Percentiles rank a stretch among this genome's conserved stretches.
phyloP scores from a whole-genome alignment of 2,888 invertebrate species.

The Iselma pallidipennis region DNA sequence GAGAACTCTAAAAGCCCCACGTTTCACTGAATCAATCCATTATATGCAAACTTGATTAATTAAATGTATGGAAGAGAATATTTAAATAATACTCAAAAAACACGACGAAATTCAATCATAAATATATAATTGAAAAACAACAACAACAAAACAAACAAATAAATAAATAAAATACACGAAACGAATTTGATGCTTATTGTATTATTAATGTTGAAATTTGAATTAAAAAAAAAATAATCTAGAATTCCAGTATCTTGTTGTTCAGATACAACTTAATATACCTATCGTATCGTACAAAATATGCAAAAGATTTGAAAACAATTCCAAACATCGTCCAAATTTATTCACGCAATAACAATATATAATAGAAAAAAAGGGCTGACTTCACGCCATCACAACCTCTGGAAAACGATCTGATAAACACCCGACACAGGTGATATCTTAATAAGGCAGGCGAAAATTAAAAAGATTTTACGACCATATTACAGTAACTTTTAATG shows the following conservation, averaged over 20 bases:
- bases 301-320: slow-evolving; percentile 27
- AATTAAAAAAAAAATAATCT: not conserved
- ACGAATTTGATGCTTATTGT: too few relatives aligned
- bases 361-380: slow-evolving; percentile 8
- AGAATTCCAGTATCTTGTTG: not conserved
- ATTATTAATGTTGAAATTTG: not conserved
- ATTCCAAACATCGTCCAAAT: slow-evolving; percentile 19
- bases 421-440: slow-evolving; percentile 12
- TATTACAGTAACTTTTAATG: not conserved
- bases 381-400: slow-evolving; percentile 13
- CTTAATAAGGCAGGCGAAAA: slow-evolving; percentile 18
- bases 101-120: not conserved
- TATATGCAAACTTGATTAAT: slow-evolving; percentile 30
- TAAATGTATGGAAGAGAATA: slow-evolving; percentile 9
- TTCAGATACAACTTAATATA: slow-evolving; percentile 20
- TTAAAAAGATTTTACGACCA: slow-evolving; percentile 5
- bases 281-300: slow-evolving; percentile 10
- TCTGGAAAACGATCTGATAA: slow-evolving; percentile 23
- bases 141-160: too few relatives aligned
- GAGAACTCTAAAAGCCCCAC: slow-evolving; percentile 28
- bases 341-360: slow-evolving; percentile 26
- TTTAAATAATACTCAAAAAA: not conserved
- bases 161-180: too few relatives aligned
- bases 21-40: slow-evolving; percentile 29
- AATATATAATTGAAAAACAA: not conserved